Base-by-base conservation (phyloP, 2,888 invertebrate species). In the Cremastinae sp. region DNA sequence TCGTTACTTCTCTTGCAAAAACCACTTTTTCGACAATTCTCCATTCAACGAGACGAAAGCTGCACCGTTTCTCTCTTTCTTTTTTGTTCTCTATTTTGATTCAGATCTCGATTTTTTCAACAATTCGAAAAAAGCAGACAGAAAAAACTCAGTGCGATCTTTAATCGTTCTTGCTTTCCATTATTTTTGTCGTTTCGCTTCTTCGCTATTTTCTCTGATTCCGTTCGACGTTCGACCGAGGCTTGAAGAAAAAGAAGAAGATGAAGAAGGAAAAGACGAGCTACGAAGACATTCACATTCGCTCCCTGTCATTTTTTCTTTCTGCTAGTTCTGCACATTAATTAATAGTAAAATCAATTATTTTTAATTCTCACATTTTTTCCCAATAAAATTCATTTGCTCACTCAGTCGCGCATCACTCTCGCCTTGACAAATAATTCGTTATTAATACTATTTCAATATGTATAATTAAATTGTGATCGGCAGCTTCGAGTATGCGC, bases 401-500 rank as follows among this genome's bases (percentile, higher is more conserved):
- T n/a, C 70, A 45, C 66, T 68, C 53, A 58, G 7, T 18, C 16
- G 55, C 14, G 56, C 41, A 14, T 47, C 41, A 64, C 18, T 68
- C 62, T 41, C 41, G 18, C 59, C 70, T 51, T 47, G 65, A 71
- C 65, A 41, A 74, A 75, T 74, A 55, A 74, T 65, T 65, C 59
- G 16, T 53, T 55, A 65, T 65, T 72, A 71, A 78, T 77, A 77
- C 47, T 74, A 65, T 49, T 59, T 71, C 65, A 53, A 64, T 76
- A 53, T 37, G 49, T 71, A 73, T 73, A 73, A 68, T 74, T 62
- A 77, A 28, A 59, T 75, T 37, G 37, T 59, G 51, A 74, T 80
- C 71, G 51, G 70, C 73, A 74, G 62, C 69, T 66, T 76, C 80
- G 82, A 82, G 82, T 83, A 83, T 79, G 81, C 80, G 81, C 80